phyloP scores from a whole-genome alignment of 2,888 invertebrate genomes.

The Erebia ligea region DNA sequence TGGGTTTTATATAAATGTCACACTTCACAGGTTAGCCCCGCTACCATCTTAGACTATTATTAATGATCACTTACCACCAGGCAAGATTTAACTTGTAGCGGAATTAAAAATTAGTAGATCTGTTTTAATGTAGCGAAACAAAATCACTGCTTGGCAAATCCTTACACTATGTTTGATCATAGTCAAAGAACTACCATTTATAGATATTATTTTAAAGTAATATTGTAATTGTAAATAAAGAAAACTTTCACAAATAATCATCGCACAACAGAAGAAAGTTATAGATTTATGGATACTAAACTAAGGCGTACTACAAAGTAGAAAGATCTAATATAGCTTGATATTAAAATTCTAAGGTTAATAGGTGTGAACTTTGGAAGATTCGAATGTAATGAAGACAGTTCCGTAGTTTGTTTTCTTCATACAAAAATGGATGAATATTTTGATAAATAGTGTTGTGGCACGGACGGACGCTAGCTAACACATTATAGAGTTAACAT shows the following conservation, averaged over 20 bases:
- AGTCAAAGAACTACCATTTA: no score
- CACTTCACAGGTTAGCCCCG: no score
- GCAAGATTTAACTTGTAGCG: no score
- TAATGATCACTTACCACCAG: no score
- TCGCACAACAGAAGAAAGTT: neutral
- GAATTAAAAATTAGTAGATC: no score
- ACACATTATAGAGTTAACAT: constrained; percentile 16
- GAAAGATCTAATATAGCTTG: constrained; percentile 7
- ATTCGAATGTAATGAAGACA: constrained; percentile 12
- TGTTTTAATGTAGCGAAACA: no score
- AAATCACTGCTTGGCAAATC: no score
- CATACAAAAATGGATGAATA: constrained; percentile 10
- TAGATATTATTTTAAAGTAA: neutral
- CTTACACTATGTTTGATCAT: no score
- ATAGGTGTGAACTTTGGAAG: neutral
- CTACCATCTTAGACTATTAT: no score
- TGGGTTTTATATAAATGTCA: no score
- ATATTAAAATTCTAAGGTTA: constrained; percentile 12
- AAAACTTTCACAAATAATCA: constrained; percentile 7
- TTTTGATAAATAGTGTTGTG: constrained; percentile 34
- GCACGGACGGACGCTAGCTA: constrained; percentile 28
- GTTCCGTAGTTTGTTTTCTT: neutral
- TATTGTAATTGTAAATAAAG: neutral
- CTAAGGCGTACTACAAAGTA: neutral
- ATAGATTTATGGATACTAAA: neutral